These are phyloP conservation scores for Ditylenchus dipsaci DNA, from an alignment of 1,140 invertebrate species.

Conservation along the genomic window DNA sequence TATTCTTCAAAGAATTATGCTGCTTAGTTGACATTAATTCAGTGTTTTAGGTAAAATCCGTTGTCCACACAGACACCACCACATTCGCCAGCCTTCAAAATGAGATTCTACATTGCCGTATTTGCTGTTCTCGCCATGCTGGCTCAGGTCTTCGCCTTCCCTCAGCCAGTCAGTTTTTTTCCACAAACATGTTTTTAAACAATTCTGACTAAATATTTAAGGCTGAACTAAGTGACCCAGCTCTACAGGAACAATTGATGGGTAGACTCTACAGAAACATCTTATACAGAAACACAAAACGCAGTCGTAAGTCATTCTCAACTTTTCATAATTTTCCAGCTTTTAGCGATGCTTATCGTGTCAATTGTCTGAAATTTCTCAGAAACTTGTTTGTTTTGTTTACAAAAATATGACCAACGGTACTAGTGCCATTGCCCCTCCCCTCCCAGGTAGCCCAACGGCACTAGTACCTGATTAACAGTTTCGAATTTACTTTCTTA, in stretches of 20 bases:
- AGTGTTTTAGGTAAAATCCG: too few species aligned
- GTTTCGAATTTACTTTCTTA: too few species aligned
- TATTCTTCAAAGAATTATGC: too few species aligned
- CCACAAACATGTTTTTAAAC: not conserved
- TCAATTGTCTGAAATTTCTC: too few species aligned
- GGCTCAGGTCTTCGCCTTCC: slow-evolving; percentile 10
- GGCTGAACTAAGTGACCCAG: not conserved
- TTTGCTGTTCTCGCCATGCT: slow-evolving; percentile 25
- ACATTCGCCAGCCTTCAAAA: slow-evolving; percentile 8
- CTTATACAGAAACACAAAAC: slow-evolving; percentile 30
- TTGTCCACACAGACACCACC: too few species aligned
- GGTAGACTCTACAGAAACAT: slow-evolving; percentile 30
- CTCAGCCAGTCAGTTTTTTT: slow-evolving; percentile 6
- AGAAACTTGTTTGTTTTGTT: too few species aligned
- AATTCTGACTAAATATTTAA: not conserved
- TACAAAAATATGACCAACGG: too few species aligned
- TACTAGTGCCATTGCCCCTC: too few species aligned
- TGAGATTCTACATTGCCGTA: slow-evolving; percentile 27
- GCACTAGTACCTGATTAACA: too few species aligned
- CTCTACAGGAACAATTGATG: slow-evolving; percentile 17
- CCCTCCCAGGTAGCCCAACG: too few species aligned
- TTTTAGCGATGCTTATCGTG: too few species aligned
- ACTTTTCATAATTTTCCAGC: slow-evolving; percentile 2
- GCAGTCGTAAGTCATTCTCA: slow-evolving; percentile 38
- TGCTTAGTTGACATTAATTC: too few species aligned